Evolutionary conservation across 2,113 vertebrate genomes (phyloP), one percentile per base, ranked within the genome.

Genomic region (Pomatostomus ruficeps): DNA sequence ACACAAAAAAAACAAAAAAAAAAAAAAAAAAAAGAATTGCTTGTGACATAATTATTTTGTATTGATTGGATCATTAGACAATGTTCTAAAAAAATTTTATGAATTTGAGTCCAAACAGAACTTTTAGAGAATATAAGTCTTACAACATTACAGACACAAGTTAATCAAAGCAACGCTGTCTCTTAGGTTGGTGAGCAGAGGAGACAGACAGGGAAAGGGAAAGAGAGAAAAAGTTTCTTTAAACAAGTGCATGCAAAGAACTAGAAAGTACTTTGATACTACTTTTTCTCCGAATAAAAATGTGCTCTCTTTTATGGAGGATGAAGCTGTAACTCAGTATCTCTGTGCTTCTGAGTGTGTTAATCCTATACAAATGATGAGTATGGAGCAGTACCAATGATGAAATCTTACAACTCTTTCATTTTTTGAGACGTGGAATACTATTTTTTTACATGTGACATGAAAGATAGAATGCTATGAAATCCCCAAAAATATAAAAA

Each of bases 241-340:
- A 92, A 87, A 85, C 42, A 75, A 95, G 29, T 83, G 18, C 71
- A 93, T 93, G 66, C 68, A 91, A 95, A 86, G 72, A 89, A 91
- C 82, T 85, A 85, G 77, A 78, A 87, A 63, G 63, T 88, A 67
- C 70, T 95, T 96, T 82, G 90, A 93, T 95, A 89, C 22, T 75
- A 57, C 51, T 79, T 89, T 48, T 96, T 90, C 65, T 21, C n/a
- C 22, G 63, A 88, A 88, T 88, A 89, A 93, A 94, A 89, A 88
- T 86, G 42, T 85, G 17, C 20, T 73, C 54, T 74, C 49, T 81
- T 95, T 92, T 74, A 71, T 43, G 42, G 55, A 76, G 25, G 51
- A 80, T 81, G 68, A 77, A 91, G 42, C 46, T 67, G 28, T 61
- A 94, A 28, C 43, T 89, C 48, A 66, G 36, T 42, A 68, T 55